These are phyloP conservation scores for Drosophila seguyi DNA, from an alignment of 1,140 invertebrate genomes.

Conservation along the genomic window DNA sequence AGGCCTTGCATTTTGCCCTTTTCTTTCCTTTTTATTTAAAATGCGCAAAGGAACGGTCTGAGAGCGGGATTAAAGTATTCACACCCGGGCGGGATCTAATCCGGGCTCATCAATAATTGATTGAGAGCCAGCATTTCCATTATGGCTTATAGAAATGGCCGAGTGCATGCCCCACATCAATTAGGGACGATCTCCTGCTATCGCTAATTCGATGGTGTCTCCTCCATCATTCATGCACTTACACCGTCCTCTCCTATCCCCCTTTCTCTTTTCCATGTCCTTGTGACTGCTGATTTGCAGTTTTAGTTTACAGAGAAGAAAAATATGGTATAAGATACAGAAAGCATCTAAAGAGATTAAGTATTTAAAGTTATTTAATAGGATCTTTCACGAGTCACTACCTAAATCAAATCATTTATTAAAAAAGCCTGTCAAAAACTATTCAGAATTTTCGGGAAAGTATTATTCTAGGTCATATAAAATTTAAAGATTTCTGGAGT, in stretches of 20 bases:
- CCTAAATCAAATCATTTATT: not conserved
- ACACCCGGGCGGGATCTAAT: constrained; percentile 43
- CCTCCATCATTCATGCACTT: constrained; percentile 51
- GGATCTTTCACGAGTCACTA: not conserved
- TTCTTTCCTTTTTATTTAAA: constrained; percentile 33
- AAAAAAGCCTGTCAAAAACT: not conserved
- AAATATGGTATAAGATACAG: not conserved
- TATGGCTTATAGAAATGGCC: constrained; percentile 35
- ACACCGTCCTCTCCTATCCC: constrained; percentile 2
- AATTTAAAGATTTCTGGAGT: no score
- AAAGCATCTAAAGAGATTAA: no score
- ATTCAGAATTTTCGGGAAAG: not conserved
- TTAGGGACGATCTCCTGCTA: constrained; percentile 39
- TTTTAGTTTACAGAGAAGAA: not conserved
- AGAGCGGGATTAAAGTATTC: constrained; percentile 37
- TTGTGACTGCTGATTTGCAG: constrained; percentile 17
- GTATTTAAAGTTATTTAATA: not conserved
- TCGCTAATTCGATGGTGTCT: constrained; percentile 43
- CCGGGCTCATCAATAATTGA: constrained; percentile 51
- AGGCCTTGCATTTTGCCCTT: constrained; percentile 1
- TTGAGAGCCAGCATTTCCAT: constrained; percentile 45
- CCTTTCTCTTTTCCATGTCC: not conserved
- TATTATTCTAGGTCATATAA: not conserved
- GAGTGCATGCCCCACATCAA: constrained; percentile 37
- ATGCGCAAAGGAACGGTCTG: constrained; percentile 37